Percentiles rank a stretch among this genome's conserved stretches.
These are phyloP conservation scores for Phorcus lineatus DNA, from an alignment of 2,888 invertebrate genomes.

Conservation along the genomic window DNA sequence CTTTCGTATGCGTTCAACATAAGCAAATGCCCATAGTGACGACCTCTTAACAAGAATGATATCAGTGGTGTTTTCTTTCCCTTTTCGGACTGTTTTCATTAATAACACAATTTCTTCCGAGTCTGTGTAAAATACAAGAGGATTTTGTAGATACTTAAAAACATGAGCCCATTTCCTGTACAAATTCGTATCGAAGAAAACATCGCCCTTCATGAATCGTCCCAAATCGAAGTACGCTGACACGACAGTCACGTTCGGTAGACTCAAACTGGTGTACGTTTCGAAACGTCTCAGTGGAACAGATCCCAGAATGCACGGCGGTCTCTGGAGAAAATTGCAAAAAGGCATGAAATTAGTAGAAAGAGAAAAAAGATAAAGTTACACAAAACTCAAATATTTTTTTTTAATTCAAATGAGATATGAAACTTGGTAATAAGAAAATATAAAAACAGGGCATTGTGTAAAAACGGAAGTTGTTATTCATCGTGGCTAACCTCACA, in stretches of 20 bases:
- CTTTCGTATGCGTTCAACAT: constrained; percentile 32
- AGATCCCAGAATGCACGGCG: no score
- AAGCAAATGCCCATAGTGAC: constrained; percentile 49
- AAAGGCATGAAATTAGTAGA: no score
- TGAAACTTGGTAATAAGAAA: no score
- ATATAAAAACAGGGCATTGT: no score
- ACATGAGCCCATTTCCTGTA: constrained; percentile 42
- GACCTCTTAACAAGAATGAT: constrained; percentile 40
- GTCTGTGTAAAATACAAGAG: constrained; percentile 54
- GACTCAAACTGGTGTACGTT: no score
- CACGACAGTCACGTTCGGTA: constrained; percentile 42
- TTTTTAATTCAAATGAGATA: no score
- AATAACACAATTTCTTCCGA: constrained; percentile 35
- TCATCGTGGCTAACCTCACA: no score
- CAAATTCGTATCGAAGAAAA: constrained; percentile 14
- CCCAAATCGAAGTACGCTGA: constrained; percentile 57
- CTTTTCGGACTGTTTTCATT: constrained; percentile 33
- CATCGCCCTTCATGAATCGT: constrained; percentile 43
- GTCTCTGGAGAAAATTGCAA: no score
- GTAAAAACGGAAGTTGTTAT: no score
- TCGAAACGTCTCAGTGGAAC: no score
- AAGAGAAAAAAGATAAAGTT: no score
- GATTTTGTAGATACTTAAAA: constrained; percentile 42
- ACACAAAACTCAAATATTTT: no score
- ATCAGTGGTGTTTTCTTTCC: constrained; percentile 31